These are phyloP conservation scores for Chondrilla cf. caribensis DNA, from an alignment of 37 sponge, comb jelly and placozoan genomes.

Conservation along the genomic window DNA sequence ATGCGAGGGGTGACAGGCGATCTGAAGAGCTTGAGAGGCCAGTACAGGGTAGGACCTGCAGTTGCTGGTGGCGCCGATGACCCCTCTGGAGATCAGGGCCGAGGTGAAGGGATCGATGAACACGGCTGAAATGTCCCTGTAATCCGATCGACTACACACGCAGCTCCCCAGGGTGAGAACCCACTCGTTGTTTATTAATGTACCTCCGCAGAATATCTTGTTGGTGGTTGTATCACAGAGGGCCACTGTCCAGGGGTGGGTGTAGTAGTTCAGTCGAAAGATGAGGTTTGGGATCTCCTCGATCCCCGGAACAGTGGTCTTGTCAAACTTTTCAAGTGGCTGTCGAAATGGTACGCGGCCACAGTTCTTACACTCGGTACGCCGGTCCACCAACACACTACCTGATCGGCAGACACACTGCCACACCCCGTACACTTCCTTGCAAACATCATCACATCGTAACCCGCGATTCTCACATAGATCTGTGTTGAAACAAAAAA, in stretches of 20 bases:
- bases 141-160: neutral
- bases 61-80: neutral
- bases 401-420: constrained; percentile 34
- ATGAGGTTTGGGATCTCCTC: neutral
- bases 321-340: neutral
- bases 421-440: constrained; percentile 51
- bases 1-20: constrained; percentile 1
- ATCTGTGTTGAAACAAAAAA: neutral
- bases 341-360: neutral
- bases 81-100: neutral
- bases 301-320: neutral
- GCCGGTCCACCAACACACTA: neutral
- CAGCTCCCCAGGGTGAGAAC: constrained; percentile 19
- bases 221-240: neutral
- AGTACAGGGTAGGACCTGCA: constrained; percentile 2
- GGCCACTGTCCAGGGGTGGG: constrained; percentile 5
- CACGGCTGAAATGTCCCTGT: neutral
- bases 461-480: neutral
- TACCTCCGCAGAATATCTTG: constrained; percentile 6
- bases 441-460: constrained; percentile 13
- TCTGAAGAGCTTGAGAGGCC: neutral
- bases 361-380: neutral
- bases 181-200: neutral
- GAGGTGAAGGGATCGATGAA: constrained; percentile 11
- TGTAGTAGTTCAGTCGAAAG: neutral